A percentile compares a stretch with the other conserved stretches of the same genome.
Evolutionary conservation across 2,113 vertebrate genomes (phyloP).

Genomic region (Tragelaphus buxtoni): DNA sequence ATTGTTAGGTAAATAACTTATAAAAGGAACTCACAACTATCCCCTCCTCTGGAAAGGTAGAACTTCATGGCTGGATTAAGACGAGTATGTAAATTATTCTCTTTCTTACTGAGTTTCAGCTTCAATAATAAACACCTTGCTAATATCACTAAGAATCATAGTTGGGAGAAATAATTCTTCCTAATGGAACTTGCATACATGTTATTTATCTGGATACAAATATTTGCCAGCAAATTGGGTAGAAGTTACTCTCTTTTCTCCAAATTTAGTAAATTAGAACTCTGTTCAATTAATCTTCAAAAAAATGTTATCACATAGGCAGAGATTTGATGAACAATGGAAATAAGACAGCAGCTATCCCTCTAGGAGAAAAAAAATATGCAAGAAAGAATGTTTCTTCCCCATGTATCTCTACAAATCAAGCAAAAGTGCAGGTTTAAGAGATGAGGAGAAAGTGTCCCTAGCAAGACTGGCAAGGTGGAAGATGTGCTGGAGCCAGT

Average conservation of each 20-base stretch:
- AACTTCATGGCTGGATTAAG: neutral
- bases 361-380: neutral
- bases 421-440: neutral
- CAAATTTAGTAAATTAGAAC: neutral
- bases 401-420: neutral
- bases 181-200: neutral
- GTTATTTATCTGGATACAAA: neutral
- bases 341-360: neutral
- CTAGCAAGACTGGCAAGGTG: neutral
- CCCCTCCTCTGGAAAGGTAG: neutral
- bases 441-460: neutral
- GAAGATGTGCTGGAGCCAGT: neutral
- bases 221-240: neutral
- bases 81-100: neutral
- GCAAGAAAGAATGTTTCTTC: neutral
- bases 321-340: neutral
- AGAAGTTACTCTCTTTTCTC: neutral
- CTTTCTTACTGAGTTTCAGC: neutral
- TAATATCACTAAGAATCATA: neutral
- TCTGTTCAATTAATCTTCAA: neutral
- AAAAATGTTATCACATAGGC: neutral
- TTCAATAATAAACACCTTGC: neutral
- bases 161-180: neutral
- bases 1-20: neutral
- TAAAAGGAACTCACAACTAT: neutral